Conservation (phyloP, 2,888 invertebrate genomes). For the Bellardia bayeri region DNA sequence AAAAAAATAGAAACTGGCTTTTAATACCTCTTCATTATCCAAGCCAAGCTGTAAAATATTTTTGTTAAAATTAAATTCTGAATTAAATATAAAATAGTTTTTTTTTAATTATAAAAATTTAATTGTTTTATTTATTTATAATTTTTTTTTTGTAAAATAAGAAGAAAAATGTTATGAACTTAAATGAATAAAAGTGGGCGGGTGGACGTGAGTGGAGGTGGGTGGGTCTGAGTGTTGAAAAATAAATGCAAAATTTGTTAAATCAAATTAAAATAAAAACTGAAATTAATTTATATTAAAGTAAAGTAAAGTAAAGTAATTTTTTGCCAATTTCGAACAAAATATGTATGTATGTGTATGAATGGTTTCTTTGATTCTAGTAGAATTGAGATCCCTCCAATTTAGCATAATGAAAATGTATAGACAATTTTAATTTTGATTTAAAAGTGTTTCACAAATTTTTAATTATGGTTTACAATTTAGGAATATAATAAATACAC, state of each 20-base stretch:
- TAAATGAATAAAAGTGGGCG: constrained; percentile 54
- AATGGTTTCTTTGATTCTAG: background rate
- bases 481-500: constrained; percentile 34
- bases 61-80: constrained; percentile 71
- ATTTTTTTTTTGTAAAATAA: constrained; percentile 39
- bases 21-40: constrained; percentile 95
- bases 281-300: constrained; percentile 1
- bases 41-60: constrained; percentile 93
- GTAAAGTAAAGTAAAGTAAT: constrained; percentile 16
- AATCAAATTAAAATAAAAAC: constrained; percentile 38
- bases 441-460: constrained; percentile 4
- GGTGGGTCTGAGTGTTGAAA: constrained; percentile 26
- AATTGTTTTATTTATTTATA: constrained; percentile 31
- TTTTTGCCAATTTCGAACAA: constrained; percentile 37
- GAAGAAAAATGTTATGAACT: constrained; percentile 50
- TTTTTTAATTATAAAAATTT: background rate
- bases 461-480: constrained; percentile 4
- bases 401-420: constrained; percentile 32
- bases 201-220: background rate
- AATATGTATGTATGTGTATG: background rate
- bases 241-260: constrained; percentile 45
- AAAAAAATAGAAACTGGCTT: constrained; percentile 76
- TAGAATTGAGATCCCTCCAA: constrained; percentile 11
- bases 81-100: constrained; percentile 61
- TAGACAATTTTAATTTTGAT: constrained; percentile 1